These are phyloP conservation scores for Meandrusa payeni DNA, from an alignment of 2,888 invertebrate species.

Conservation along the genomic window DNA sequence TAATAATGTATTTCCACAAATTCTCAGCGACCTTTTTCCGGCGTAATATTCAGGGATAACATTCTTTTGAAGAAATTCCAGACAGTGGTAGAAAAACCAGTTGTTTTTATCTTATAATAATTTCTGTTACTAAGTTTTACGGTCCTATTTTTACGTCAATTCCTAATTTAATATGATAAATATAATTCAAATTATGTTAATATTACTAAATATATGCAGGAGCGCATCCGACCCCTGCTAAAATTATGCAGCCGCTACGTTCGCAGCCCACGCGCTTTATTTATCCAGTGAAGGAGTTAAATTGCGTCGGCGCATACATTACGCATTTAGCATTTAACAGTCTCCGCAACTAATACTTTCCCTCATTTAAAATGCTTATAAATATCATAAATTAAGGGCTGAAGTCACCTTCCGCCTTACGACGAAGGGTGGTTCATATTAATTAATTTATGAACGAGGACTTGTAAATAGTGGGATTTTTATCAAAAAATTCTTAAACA, in stretches of 20 bases:
- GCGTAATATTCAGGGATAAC: too few relatives aligned
- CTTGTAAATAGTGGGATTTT: too few relatives aligned
- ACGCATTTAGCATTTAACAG: constrained; percentile 28
- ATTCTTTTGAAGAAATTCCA: too few relatives aligned
- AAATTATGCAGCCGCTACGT: constrained; percentile 23
- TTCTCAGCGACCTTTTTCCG: too few relatives aligned
- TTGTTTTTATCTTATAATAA: too few relatives aligned
- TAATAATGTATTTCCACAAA: too few relatives aligned
- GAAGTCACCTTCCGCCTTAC: constrained; percentile 2
- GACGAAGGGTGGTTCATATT: constrained; percentile 2
- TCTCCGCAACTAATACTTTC: constrained; percentile 18
- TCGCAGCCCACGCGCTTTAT: constrained; percentile 54
- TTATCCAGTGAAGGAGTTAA: constrained; percentile 47
- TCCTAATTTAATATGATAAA: not conserved
- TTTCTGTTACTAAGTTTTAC: too few relatives aligned
- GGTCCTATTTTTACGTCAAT: too few relatives aligned
- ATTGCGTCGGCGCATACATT: constrained; percentile 54
- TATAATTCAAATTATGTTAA: not conserved
- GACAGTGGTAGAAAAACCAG: too few relatives aligned
- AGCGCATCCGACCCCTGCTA: constrained; percentile 20
- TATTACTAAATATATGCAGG: constrained; percentile 12
- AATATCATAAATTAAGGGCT: constrained; percentile 20
- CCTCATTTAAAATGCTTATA: constrained; percentile 22
- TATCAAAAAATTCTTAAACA: too few relatives aligned
- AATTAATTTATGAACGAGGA: too few relatives aligned